phyloP scores from a whole-genome alignment of 1,140 invertebrate species.

The Manduca sexta region DNA sequence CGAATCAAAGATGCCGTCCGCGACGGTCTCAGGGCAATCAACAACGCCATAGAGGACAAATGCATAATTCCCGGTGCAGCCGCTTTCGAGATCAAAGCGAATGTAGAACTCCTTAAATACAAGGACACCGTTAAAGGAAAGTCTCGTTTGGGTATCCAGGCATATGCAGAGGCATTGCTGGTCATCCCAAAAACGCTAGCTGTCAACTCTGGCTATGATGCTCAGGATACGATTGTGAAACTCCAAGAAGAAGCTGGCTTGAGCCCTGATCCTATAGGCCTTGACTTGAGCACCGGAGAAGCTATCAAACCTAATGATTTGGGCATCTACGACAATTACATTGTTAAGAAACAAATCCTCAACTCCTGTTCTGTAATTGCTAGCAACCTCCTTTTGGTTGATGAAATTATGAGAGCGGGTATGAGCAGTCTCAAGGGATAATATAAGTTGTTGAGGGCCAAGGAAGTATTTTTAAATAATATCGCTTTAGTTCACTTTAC shows the following conservation, averaged over 20 bases:
- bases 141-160: conserved; percentile 91
- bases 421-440: conserved; percentile 96
- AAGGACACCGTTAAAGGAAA: conserved; percentile 95
- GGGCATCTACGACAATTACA: conserved; percentile 97
- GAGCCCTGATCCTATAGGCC: conserved; percentile 83
- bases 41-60: conserved; percentile 96
- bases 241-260: conserved; percentile 87
- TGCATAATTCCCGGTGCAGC: conserved; percentile 95
- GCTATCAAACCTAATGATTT: conserved; percentile 86
- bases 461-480: not conserved
- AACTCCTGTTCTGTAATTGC: conserved; percentile 98
- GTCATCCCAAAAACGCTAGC: conserved; percentile 97
- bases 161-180: conserved; percentile 96
- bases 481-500: too few relatives aligned
- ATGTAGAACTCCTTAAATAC: conserved; percentile 85
- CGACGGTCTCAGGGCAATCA: conserved; percentile 96
- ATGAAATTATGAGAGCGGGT: conserved; percentile 99
- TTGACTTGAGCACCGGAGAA: conserved; percentile 93
- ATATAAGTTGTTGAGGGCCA: conserved; percentile 14
- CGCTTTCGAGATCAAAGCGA: conserved; percentile 95
- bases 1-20: conserved; percentile 98
- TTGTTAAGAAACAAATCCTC: conserved; percentile 98
- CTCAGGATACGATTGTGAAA: conserved; percentile 96
- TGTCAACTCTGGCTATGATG: conserved; percentile 95
- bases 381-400: conserved; percentile 96